These are phyloP conservation scores for Tetragnatha versicolor DNA, from an alignment of 1,140 invertebrate species.

Conservation along the genomic window DNA sequence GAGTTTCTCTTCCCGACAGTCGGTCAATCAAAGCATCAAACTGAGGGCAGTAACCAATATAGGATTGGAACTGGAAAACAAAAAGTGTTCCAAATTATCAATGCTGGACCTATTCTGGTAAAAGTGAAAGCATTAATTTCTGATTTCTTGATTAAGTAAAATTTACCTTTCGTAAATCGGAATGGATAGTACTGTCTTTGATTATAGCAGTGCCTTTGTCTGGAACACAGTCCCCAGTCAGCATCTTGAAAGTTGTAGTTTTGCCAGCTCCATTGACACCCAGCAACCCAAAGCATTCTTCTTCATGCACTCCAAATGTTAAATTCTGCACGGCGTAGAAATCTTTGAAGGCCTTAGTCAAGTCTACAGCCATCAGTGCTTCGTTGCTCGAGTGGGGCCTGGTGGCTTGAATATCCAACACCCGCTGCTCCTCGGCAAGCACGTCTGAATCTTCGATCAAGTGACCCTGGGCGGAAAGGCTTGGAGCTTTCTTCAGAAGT, in stretches of 20 bases:
- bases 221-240: slow-evolving; percentile 62
- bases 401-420: neutral
- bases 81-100: neutral
- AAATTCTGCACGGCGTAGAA: slow-evolving; percentile 58
- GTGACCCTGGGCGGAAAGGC: neutral
- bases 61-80: slow-evolving; percentile 51
- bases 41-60: slow-evolving; percentile 70
- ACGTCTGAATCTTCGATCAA: slow-evolving; percentile 33
- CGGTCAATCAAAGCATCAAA: slow-evolving; percentile 81
- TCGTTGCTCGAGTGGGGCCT: slow-evolving; percentile 7
- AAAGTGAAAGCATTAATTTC: neutral
- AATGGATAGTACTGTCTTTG: neutral
- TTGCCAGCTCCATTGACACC: slow-evolving; percentile 65
- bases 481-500: neutral
- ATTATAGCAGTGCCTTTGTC: slow-evolving; percentile 61
- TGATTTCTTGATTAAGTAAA: neutral
- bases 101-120: neutral
- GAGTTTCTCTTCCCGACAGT: slow-evolving; percentile 79
- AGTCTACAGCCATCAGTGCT: slow-evolving; percentile 43
- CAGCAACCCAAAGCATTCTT: slow-evolving; percentile 68
- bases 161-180: slow-evolving; percentile 72
- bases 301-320: slow-evolving; percentile 59
- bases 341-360: slow-evolving; percentile 55
- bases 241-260: slow-evolving; percentile 63
- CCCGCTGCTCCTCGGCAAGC: slow-evolving; percentile 2